Evolutionary conservation across 2,888 invertebrate genomes (phyloP).

Genomic region (Lysandra coridon): DNA sequence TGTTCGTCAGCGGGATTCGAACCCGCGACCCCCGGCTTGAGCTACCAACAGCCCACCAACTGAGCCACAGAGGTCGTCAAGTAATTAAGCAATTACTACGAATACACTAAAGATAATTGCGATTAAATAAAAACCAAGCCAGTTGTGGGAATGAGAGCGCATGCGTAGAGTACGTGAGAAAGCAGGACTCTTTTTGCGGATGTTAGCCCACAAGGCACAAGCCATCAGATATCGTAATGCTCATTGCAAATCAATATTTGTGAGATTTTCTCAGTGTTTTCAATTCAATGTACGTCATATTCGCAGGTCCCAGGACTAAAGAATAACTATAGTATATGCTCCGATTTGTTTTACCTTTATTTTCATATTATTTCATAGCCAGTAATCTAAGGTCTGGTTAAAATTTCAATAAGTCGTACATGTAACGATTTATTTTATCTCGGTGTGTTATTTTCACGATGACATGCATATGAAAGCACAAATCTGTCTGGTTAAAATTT

Average conservation of each 20-base stretch:
- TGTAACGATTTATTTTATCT: too few species aligned
- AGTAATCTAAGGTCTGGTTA: too few species aligned
- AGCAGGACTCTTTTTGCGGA: constrained; percentile 59
- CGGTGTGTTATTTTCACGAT: too few species aligned
- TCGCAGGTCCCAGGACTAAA: neutral
- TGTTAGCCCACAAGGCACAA: constrained; percentile 37
- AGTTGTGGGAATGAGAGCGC: constrained; percentile 70
- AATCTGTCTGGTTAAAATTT: too few species aligned
- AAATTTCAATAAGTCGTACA: too few species aligned
- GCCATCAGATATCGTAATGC: constrained; percentile 21
- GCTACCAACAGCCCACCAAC: too few species aligned
- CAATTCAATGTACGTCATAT: neutral
- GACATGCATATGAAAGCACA: too few species aligned
- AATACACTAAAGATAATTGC: constrained; percentile 29
- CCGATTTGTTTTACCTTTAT: too few species aligned
- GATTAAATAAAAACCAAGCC: constrained; percentile 58
- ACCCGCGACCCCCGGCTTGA: too few species aligned
- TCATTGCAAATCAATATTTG: constrained; percentile 24
- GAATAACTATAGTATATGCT: too few species aligned
- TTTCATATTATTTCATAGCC: too few species aligned
- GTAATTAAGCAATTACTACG: constrained; percentile 6
- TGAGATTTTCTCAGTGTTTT: constrained; percentile 9
- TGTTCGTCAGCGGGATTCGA: too few species aligned
- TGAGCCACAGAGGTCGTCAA: neutral
- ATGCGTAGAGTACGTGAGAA: constrained; percentile 47